Percentiles rank a stretch among this genome's conserved stretches.
These are phyloP conservation scores for Empidonax traillii DNA, from an alignment of 2,113 vertebrate species.

Conservation along the genomic window DNA sequence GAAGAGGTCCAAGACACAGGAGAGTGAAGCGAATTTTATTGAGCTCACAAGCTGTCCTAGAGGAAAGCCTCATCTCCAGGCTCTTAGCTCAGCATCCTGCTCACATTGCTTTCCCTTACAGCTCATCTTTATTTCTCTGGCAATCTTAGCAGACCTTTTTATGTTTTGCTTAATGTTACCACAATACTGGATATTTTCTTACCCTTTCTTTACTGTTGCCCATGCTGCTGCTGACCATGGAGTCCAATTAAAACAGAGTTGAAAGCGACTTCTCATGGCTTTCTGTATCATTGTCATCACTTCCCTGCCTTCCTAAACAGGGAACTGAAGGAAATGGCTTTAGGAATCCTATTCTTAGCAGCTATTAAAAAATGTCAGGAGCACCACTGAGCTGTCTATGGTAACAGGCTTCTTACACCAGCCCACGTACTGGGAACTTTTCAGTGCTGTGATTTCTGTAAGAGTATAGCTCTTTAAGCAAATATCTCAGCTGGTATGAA, in stretches of 20 bases:
- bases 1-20: background rate
- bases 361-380: constrained; percentile 29
- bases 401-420: constrained; percentile 16
- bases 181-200: background rate
- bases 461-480: background rate
- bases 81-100: background rate
- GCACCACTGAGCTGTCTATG: background rate
- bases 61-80: background rate
- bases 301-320: background rate
- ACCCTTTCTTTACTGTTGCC: background rate
- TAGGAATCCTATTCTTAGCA: constrained; percentile 32
- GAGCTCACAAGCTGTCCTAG: background rate
- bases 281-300: background rate
- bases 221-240: background rate
- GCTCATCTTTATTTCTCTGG: background rate
- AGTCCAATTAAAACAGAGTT: background rate
- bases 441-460: background rate
- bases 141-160: background rate
- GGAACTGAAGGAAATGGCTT: constrained; percentile 21
- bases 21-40: background rate
- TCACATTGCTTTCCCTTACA: background rate
- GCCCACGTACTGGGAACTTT: background rate
- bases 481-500: background rate
- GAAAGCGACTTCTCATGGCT: background rate
- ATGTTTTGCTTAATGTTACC: background rate